Base-by-base conservation (phyloP, 2,888 invertebrate species). In the Cataglyphis albicans region DNA sequence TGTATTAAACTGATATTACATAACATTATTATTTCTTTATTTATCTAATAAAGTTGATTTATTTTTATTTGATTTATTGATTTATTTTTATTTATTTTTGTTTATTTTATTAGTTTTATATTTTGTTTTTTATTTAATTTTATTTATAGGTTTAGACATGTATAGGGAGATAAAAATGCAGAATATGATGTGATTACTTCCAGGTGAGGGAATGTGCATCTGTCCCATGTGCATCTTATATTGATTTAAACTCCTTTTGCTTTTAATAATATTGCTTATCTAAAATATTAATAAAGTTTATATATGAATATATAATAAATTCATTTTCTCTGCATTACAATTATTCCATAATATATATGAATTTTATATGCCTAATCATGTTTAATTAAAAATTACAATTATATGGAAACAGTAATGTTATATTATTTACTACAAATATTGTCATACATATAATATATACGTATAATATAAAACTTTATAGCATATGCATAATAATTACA, bases 151-250 rank as follows among this genome's bases (percentile, higher is more conserved):
- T 93, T 93, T 90, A 90, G 92, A 91, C 93, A 93, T 90, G 90
- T 93, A 90, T 91, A 93, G 82, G 94, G 94, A 87, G 93, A 94
- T 94, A 94, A 93, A 92, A 91, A 91, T 87, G 94, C 93, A 84
- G 94, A 94, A 90, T 94, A 94, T 93, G 94, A 94, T 91, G 94
- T 94, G 92, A 93, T 94, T 91, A 94, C 92, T 91, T 93, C 94
- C 92, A 94, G 94, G 94, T 94, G 93, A 94, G 93, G 91, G 86
- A 91, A n/a, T n/a, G n/a, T n/a, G n/a, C n/a, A n/a, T n/a, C n/a
- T n/a, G n/a, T 85, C 44, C 84, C 90, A 85, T 85, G 86, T 81
- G 82, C 84, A 86, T 85, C 75, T 83, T 82, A 85, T 70, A 41
- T 63, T 44, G 57, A 86, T 63, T 72, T 41, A 29, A 52, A 81